Evolutionary conservation across 1,140 invertebrate species (phyloP).

Genomic region (Oryzaephilus surinamensis): DNA sequence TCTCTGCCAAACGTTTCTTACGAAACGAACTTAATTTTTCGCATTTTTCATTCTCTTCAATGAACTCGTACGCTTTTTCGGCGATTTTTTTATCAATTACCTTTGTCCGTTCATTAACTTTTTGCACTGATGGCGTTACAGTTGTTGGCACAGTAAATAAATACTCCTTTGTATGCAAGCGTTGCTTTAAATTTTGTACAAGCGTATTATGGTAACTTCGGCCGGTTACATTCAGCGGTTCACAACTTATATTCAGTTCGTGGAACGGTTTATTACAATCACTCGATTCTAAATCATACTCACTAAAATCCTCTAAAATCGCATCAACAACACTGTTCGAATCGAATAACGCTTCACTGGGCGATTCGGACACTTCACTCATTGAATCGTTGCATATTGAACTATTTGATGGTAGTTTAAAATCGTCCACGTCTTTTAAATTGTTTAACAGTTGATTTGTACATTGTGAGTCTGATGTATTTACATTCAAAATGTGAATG

Average conservation of each 20-base stretch:
- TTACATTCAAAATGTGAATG: slow-evolving; percentile 33
- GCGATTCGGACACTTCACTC: slow-evolving; percentile 32
- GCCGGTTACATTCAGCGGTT: slow-evolving; percentile 35
- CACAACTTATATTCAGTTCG: slow-evolving; percentile 36
- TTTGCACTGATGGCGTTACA: slow-evolving; percentile 21
- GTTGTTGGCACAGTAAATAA: slow-evolving; percentile 30
- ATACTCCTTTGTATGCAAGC: slow-evolving; percentile 30
- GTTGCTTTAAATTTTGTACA: slow-evolving; percentile 34
- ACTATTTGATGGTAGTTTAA: slow-evolving; percentile 2
- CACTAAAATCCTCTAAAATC: slow-evolving; percentile 35
- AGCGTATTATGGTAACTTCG: slow-evolving; percentile 35
- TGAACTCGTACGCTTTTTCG: slow-evolving; percentile 76
- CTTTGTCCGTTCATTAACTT: slow-evolving; percentile 33
- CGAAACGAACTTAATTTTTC: slow-evolving; percentile 73
- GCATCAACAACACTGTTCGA: slow-evolving; percentile 32
- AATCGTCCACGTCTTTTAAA: slow-evolving; percentile 22
- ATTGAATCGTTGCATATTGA: slow-evolving; percentile 22
- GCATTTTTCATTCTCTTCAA: slow-evolving; percentile 68
- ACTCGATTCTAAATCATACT: slow-evolving; percentile 33
- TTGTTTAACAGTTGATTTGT: slow-evolving; percentile 9
- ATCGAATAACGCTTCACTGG: slow-evolving; percentile 30
- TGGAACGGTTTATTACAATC: slow-evolving; percentile 37
- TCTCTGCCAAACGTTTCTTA: slow-evolving; percentile 73
- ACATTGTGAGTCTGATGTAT: slow-evolving; percentile 16
- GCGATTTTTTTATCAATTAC: slow-evolving; percentile 45